Percentiles rank a stretch among this genome's conserved stretches.
These are phyloP conservation scores for Oostethus manadensis DNA, from an alignment of 2,113 vertebrate species.

Conservation along the genomic window DNA sequence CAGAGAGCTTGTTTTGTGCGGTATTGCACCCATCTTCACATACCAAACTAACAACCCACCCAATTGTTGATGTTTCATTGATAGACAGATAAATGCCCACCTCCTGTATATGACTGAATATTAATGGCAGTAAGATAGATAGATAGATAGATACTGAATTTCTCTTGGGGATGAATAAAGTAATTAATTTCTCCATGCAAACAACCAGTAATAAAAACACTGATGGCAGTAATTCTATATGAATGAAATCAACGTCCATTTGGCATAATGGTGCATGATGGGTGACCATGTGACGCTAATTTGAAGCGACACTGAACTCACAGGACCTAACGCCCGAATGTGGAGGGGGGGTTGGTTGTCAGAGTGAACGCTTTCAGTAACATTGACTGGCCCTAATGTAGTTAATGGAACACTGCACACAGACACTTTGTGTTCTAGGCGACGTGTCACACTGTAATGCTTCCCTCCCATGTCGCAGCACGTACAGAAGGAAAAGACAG, in stretches of 20 bases:
- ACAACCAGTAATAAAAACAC: no score
- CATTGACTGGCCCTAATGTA: constrained; percentile 56
- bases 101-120: no score
- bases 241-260: constrained; percentile 62
- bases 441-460: constrained; percentile 18
- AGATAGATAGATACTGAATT: no score
- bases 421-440: constrained; percentile 47
- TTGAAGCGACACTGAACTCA: constrained; percentile 67
- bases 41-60: no score
- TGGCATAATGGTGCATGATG: constrained; percentile 70
- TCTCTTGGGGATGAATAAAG: no score
- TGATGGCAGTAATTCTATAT: background rate
- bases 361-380: constrained; percentile 52
- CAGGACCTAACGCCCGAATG: constrained; percentile 32
- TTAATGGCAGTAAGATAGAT: no score
- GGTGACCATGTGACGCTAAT: constrained; percentile 69
- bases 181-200: no score
- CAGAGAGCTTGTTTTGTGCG: no score
- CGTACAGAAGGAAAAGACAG: background rate
- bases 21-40: no score
- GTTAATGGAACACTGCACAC: constrained; percentile 55
- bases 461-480: background rate
- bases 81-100: no score
- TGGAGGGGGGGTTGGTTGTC: constrained; percentile 22
- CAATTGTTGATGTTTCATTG: no score